phyloP scores from a whole-genome alignment of 1,140 invertebrate genomes.

The Apis laboriosa region DNA sequence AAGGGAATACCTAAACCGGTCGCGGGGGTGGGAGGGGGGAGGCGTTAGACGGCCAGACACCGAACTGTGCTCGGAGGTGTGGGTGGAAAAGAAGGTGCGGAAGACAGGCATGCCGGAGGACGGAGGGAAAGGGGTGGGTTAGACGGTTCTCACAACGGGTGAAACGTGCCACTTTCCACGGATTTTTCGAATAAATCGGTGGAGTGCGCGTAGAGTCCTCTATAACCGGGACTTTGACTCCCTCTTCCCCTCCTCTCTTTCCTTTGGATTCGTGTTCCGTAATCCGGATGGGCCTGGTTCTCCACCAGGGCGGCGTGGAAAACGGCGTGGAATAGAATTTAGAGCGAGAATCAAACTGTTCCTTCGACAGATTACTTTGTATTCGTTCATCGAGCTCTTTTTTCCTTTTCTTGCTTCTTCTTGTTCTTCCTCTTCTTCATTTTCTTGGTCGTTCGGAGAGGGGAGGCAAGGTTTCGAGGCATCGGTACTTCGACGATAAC shows the following conservation, averaged over 20 bases:
- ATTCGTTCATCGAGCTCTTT: neutral
- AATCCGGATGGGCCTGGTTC: slow-evolving; percentile 61
- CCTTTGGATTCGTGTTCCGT: slow-evolving; percentile 51
- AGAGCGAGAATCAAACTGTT: slow-evolving; percentile 24
- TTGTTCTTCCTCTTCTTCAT: too few species aligned
- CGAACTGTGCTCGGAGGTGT: neutral
- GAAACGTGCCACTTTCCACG: slow-evolving; percentile 68
- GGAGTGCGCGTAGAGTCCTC: slow-evolving; percentile 14
- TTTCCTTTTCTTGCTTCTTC: neutral
- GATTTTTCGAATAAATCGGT: slow-evolving; percentile 69
- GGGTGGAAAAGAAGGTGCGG: slow-evolving; percentile 16
- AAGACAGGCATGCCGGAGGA: slow-evolving; percentile 24
- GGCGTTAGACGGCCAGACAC: slow-evolving; percentile 27
- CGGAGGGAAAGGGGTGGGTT: slow-evolving; percentile 7
- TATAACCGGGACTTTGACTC: slow-evolving; percentile 61
- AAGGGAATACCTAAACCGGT: slow-evolving; percentile 69
- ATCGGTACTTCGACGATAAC: neutral
- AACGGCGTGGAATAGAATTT: slow-evolving; percentile 50
- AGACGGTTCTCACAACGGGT: slow-evolving; percentile 60
- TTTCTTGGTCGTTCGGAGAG: too few species aligned
- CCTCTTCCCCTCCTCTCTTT: slow-evolving; percentile 27
- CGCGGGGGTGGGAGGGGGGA: slow-evolving; percentile 1
- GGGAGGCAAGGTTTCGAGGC: too few species aligned
- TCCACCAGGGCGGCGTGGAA: neutral
- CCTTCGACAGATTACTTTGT: slow-evolving; percentile 10